phyloP scores from a whole-genome alignment of 2,797 vertebrate genomes.

The Astyanax mexicanus region DNA sequence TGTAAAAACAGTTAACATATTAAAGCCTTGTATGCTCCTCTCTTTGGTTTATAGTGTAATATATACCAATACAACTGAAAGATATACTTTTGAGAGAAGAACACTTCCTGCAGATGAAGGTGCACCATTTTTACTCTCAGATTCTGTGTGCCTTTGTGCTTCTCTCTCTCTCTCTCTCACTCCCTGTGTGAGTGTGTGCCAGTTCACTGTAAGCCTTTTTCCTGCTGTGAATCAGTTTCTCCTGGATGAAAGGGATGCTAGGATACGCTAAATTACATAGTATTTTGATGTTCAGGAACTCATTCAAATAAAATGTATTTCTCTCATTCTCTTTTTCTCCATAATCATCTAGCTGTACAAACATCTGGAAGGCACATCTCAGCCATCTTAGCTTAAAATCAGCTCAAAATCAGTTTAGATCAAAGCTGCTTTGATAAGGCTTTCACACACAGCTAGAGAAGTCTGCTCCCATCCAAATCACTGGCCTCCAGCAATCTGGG shows the following conservation, averaged over 20 bases:
- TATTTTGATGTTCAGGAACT: slow-evolving; percentile 8
- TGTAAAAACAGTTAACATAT: no score
- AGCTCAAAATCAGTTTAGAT: no score
- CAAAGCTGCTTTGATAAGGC: slow-evolving; percentile 23
- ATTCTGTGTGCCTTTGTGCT: background rate
- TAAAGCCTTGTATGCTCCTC: no score
- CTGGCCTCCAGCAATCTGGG: slow-evolving; percentile 4
- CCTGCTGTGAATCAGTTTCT: slow-evolving; percentile 9
- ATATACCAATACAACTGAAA: no score
- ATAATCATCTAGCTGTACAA: background rate
- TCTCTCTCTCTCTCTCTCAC: background rate
- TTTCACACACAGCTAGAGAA: background rate
- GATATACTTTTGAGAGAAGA: no score
- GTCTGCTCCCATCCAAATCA: background rate
- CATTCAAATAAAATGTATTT: background rate
- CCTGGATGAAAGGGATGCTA: background rate
- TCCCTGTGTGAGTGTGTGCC: background rate
- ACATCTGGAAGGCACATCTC: slow-evolving; percentile 17
- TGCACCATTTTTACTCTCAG: background rate
- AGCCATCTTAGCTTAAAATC: background rate
- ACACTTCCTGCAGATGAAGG: background rate
- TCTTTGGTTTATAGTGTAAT: no score
- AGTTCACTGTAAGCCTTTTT: background rate
- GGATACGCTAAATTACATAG: no score
- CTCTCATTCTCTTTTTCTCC: background rate